These are phyloP conservation scores for Aphidius gifuensis DNA, from an alignment of 1,140 invertebrate genomes.

Conservation along the genomic window DNA sequence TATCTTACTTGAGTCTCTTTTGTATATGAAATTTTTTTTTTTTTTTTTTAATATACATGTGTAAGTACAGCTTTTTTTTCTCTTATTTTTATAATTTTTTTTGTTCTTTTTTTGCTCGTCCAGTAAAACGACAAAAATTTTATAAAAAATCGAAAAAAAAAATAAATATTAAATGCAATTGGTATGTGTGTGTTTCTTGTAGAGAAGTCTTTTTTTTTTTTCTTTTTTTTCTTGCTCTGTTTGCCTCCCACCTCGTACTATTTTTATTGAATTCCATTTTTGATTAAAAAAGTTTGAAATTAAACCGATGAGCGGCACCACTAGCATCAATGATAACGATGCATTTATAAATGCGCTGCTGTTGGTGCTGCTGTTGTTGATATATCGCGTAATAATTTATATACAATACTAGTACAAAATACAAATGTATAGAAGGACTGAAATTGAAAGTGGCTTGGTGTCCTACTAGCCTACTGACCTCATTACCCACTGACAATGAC, in stretches of 20 bases:
- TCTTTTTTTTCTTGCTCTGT: not conserved
- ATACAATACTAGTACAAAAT: not conserved
- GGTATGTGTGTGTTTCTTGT: too few species aligned
- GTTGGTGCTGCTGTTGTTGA: not conserved
- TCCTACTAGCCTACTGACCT: slow-evolving; percentile 58
- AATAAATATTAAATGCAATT: too few species aligned
- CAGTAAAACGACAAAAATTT: too few species aligned
- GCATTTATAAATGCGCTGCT: not conserved
- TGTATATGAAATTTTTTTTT: not conserved
- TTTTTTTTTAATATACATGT: not conserved
- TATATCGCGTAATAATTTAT: not conserved
- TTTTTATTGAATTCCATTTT: too few species aligned
- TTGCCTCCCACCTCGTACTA: not conserved
- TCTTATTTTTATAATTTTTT: not conserved
- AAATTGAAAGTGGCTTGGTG: slow-evolving; percentile 54
- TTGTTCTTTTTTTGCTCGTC: not conserved
- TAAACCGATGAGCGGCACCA: too few species aligned
- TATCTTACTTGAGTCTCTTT: slow-evolving; percentile 30
- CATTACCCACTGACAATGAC: slow-evolving; percentile 60
- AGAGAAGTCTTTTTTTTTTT: not conserved
- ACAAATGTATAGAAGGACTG: slow-evolving; percentile 44
- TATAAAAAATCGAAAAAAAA: too few species aligned
- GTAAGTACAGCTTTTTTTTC: not conserved
- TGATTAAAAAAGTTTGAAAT: too few species aligned
- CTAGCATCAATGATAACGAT: not conserved